These are phyloP conservation scores for Drosophila jambulina DNA, from an alignment of 1,140 invertebrate species.

Conservation along the genomic window DNA sequence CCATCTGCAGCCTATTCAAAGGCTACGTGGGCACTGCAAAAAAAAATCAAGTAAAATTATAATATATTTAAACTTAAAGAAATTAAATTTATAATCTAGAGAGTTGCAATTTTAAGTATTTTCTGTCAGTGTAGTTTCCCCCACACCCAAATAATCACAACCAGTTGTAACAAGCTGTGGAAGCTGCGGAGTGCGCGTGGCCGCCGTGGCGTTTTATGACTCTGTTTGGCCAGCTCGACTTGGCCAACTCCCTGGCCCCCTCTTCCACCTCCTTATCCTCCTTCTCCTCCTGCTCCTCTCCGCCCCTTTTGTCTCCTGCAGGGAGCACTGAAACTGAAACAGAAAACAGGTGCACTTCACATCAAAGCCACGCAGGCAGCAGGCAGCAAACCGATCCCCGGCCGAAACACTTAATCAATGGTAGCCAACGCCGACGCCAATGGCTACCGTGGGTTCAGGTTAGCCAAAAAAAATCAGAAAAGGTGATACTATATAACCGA, in stretches of 20 bases:
- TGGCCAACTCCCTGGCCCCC: neutral
- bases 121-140: conserved; percentile 1
- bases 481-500: too few relatives aligned
- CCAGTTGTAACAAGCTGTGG: conserved; percentile 77
- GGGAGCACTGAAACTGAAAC: conserved; percentile 22
- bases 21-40: neutral
- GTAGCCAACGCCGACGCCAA: conserved; percentile 52
- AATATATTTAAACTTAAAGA: too few relatives aligned
- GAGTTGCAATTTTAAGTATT: neutral
- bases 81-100: neutral
- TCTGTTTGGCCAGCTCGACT: conserved; percentile 68
- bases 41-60: neutral
- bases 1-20: conserved; percentile 37
- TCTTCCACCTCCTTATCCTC: neutral
- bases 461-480: neutral
- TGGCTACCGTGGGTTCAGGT: conserved; percentile 37
- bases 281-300: neutral
- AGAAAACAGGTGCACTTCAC: conserved; percentile 83
- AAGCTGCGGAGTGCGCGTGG: conserved; percentile 58
- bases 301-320: neutral
- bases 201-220: conserved; percentile 77
- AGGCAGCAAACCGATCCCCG: conserved; percentile 37
- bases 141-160: conserved; percentile 41
- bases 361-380: conserved; percentile 58
- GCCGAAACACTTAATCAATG: conserved; percentile 81